Evolutionary conservation across 2,113 vertebrate species (phyloP).

Genomic region (Tetrao urogallus): DNA sequence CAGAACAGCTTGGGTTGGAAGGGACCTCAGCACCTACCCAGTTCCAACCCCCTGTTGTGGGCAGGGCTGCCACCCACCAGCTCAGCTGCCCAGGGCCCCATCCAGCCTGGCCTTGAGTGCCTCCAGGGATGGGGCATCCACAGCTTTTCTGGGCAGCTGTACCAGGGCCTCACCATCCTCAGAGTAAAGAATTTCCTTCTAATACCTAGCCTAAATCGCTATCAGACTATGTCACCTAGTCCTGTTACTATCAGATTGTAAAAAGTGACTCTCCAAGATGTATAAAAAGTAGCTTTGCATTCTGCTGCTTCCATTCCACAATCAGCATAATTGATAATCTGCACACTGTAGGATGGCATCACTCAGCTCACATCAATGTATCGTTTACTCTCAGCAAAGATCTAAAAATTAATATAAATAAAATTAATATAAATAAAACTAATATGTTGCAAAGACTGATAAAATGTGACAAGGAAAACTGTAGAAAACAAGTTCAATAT

Average conservation of each 20-base stretch:
- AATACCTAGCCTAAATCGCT: not conserved
- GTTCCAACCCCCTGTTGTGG: not conserved
- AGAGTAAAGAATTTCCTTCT: not conserved
- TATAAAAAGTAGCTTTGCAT: not conserved
- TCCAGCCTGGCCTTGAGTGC: not conserved
- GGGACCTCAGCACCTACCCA: not conserved
- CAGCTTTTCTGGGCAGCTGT: not conserved
- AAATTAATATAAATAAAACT: no score
- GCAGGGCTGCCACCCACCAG: not conserved
- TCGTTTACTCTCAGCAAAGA: not conserved
- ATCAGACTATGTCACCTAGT: not conserved
- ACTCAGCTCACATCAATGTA: not conserved
- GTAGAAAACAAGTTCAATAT: not conserved
- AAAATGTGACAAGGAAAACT: not conserved
- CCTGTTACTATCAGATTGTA: not conserved
- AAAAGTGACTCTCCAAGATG: no score
- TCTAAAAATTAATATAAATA: not conserved
- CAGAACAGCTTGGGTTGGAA: not conserved
- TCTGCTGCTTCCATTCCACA: not conserved
- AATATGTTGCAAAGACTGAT: not conserved
- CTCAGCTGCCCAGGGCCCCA: not conserved
- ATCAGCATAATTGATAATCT: not conserved
- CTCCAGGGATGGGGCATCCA: not conserved
- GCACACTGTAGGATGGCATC: not conserved
- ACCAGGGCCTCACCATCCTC: not conserved